Conservation (phyloP, 2,113 vertebrate genomes). For the Corydoras sp. region DNA sequence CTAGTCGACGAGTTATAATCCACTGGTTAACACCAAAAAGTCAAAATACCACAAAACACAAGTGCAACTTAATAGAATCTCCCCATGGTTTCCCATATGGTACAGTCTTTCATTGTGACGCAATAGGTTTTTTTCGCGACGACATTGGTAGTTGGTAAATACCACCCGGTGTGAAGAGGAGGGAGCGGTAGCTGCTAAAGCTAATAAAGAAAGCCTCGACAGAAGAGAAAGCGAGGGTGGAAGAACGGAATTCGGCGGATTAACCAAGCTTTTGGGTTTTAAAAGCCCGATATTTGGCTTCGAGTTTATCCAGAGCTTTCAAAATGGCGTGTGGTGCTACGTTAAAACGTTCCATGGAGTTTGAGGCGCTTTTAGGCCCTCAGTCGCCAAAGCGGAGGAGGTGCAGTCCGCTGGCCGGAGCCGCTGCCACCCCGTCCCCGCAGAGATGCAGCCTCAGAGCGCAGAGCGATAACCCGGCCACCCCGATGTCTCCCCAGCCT, state of each 20-base stretch:
- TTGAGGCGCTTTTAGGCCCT: conserved; percentile 84
- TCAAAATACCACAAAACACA: neutral
- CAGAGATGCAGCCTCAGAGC: conserved; percentile 74
- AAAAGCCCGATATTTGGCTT: neutral
- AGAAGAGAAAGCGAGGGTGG: conserved; percentile 28
- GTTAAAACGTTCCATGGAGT: conserved; percentile 84
- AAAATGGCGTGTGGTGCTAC: conserved; percentile 82
- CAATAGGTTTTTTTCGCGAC: conserved; percentile 59
- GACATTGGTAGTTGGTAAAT: conserved; percentile 54
- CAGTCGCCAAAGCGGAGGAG: conserved; percentile 82
- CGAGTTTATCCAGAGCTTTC: conserved; percentile 36
- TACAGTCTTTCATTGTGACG: conserved; percentile 60
- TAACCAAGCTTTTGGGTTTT: conserved; percentile 19
- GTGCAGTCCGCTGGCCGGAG: conserved; percentile 78
- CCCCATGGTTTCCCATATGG: conserved; percentile 44
- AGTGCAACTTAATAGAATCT: neutral
- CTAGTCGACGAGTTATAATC: too few species aligned
- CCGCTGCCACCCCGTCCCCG: conserved; percentile 70
- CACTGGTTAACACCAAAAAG: neutral
- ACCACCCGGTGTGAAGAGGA: conserved; percentile 48
- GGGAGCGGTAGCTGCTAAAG: conserved; percentile 56
- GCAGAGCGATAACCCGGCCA: conserved; percentile 63
- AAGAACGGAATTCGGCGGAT: neutral
- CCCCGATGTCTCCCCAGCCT: conserved; percentile 61
- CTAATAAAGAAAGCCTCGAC: conserved; percentile 50